These are phyloP conservation scores for Temnothorax longispinosus DNA, from an alignment of 1,140 invertebrate species.

Conservation along the genomic window DNA sequence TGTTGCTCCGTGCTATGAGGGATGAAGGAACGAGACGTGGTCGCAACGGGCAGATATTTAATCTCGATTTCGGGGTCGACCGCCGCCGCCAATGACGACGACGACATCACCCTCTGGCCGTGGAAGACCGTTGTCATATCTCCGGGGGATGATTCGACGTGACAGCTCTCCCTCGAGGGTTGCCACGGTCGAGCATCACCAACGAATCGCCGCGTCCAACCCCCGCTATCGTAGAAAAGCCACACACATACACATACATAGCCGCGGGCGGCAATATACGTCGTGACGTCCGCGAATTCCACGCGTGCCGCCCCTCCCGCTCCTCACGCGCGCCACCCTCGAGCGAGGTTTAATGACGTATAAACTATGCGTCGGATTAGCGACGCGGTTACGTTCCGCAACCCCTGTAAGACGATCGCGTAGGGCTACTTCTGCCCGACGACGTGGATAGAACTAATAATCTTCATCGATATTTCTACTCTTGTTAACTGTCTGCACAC, in stretches of 20 bases:
- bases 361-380: slow-evolving; percentile 85
- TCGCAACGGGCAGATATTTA: slow-evolving; percentile 77
- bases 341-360: slow-evolving; percentile 84
- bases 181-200: slow-evolving; percentile 64
- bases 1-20: not conserved
- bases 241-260: slow-evolving; percentile 36
- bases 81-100: slow-evolving; percentile 64
- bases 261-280: slow-evolving; percentile 80
- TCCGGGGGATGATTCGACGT: slow-evolving; percentile 83
- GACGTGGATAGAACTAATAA: slow-evolving; percentile 54
- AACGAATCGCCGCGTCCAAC: slow-evolving; percentile 50
- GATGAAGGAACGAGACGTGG: not conserved
- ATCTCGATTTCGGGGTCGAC: slow-evolving; percentile 83
- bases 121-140: slow-evolving; percentile 81
- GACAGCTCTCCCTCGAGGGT: slow-evolving; percentile 81
- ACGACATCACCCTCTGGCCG: slow-evolving; percentile 70
- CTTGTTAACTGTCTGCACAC: not conserved
- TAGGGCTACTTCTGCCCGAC: slow-evolving; percentile 67
- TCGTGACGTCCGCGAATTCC: slow-evolving; percentile 84
- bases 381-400: slow-evolving; percentile 72
- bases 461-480: slow-evolving; percentile 22
- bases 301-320: slow-evolving; percentile 78
- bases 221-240: slow-evolving; percentile 62
- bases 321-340: slow-evolving; percentile 61
- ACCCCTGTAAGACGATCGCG: slow-evolving; percentile 63